Evolutionary conservation across 2,888 invertebrate genomes (phyloP).

Genomic region (Mechanitis messenoides): DNA sequence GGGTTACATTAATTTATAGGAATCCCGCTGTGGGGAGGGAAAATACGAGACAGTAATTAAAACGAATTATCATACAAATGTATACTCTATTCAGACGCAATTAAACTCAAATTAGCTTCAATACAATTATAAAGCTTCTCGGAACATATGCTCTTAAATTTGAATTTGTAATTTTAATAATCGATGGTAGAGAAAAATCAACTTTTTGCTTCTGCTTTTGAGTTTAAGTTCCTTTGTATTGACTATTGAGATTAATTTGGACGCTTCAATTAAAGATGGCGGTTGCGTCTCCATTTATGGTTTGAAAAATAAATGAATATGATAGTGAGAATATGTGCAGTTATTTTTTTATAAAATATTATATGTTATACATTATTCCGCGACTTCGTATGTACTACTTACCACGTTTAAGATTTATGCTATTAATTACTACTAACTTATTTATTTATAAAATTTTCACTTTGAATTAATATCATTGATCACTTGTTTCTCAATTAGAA

Average conservation of each 20-base stretch:
- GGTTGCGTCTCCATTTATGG: background rate
- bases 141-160: too few species aligned
- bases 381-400: background rate
- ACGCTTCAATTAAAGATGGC: conserved; percentile 7
- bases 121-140: too few species aligned
- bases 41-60: too few species aligned
- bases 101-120: too few species aligned
- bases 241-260: conserved; percentile 1
- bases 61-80: too few species aligned
- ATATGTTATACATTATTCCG: background rate
- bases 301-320: background rate
- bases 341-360: background rate
- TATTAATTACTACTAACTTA: too few species aligned
- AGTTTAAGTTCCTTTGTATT: conserved; percentile 5
- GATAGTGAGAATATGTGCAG: background rate
- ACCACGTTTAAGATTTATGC: background rate
- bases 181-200: conserved; percentile 2
- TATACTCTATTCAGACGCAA: too few species aligned
- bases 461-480: too few species aligned
- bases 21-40: too few species aligned
- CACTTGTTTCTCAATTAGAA: too few species aligned
- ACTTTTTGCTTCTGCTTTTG: background rate
- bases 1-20: too few species aligned
- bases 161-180: background rate
- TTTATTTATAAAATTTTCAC: too few species aligned